Conservation (phyloP, 2,113 vertebrate species). For the Chloropsis hardwickii region DNA sequence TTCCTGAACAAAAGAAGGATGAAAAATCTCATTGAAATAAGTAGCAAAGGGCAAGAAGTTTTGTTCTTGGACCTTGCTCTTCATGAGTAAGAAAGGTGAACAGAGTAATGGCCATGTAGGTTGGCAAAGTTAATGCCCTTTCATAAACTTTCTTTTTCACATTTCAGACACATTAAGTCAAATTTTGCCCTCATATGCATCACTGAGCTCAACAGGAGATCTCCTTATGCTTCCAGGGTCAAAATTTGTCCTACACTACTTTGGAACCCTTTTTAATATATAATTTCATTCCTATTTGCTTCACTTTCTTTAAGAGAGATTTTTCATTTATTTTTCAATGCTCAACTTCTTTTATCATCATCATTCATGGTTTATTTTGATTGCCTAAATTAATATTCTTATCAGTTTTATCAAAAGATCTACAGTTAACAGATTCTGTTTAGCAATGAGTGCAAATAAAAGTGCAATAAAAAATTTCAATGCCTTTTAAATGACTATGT, state of each 20-base stretch:
- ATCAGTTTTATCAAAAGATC: not conserved
- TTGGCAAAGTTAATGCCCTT: not conserved
- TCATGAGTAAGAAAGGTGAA: not conserved
- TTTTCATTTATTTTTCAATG: not conserved
- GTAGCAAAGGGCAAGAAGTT: not conserved
- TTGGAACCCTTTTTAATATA: not conserved
- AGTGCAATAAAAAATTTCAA: not conserved
- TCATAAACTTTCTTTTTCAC: not conserved
- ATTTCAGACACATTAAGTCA: constrained; percentile 29
- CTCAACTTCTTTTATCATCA: not conserved
- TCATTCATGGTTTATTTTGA: not conserved
- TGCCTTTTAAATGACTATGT: not conserved
- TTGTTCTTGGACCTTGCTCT: not conserved
- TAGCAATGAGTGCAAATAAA: not conserved
- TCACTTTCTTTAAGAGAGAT: not conserved
- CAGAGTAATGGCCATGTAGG: not conserved
- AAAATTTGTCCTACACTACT: not conserved
- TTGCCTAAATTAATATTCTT: not conserved
- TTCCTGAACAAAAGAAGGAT: not conserved
- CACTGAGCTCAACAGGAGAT: constrained; percentile 42
- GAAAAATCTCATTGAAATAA: not conserved
- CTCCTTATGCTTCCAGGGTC: not conserved
- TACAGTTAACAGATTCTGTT: not conserved
- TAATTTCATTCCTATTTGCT: not conserved
- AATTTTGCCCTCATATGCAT: constrained; percentile 18